Evolutionary conservation across 1,140 invertebrate species (phyloP), one percentile per base, ranked within the genome.

Genomic region (Paralvinella palmiformis): DNA sequence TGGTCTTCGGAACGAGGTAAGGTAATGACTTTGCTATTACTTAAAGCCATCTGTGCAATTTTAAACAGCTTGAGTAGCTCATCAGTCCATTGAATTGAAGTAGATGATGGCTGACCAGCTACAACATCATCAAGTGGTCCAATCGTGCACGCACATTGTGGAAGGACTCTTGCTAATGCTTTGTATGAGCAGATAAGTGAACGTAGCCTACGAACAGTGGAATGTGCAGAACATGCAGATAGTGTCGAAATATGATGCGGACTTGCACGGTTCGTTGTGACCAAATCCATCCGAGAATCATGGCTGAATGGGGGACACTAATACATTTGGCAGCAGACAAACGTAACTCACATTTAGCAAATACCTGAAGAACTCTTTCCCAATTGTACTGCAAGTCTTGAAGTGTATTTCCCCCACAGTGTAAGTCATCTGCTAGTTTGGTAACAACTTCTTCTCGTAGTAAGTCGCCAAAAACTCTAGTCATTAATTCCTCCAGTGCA

Each of bases 401-500:
- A 45, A 32, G 57, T 7, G 32, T 32, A 48, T 61, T 50, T 27
- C 57, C 55, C n/a, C 56, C 41, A 48, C 3, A 22, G 36, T 66
- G 62, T 29, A 68, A n/a, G 55, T 65, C 66, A 62, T 65, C 59
- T 1, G 66, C 62, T 1, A 68, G 27, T 36, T 68, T 60, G 2
- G 63, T 41, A 20, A 68, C 58, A 59, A 62, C 31, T 2, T 69
- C 68, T 35, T 71, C 67, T 52, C 68, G 58, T 29, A 71, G 33
- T 29, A 66, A 56, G 44, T 69, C 57, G 13, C 68, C 66, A 3
- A 72, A 29, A 13, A 72, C 68, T 1, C 68, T 48, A 24, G 68
- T 69, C 33, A 64, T 69, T 0, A 72, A 32, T 58, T 72, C 71
- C 33, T 71, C 71, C 24, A 69, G 52, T 29, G 67, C 66, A 13